A percentile compares a stretch with the other conserved stretches of the same genome.
Evolutionary conservation across 2,888 invertebrate genomes (phyloP).

Genomic region (Venusia cambrica): DNA sequence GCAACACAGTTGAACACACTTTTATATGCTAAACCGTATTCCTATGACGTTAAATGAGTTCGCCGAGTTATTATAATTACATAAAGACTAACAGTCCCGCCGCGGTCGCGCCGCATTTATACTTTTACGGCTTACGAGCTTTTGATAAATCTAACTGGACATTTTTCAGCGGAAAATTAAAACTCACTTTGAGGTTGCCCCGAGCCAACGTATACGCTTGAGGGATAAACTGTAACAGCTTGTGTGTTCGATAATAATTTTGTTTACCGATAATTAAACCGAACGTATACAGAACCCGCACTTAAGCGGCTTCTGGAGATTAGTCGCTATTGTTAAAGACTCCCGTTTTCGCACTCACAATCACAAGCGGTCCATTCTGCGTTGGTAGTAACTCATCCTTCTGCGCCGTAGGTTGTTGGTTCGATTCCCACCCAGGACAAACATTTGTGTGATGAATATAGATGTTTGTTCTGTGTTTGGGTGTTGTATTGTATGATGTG

Average conservation of each 20-base stretch:
- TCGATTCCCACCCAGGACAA: no score
- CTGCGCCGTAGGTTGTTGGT: no score
- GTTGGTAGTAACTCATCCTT: no score
- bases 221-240: constrained; percentile 1
- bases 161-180: constrained; percentile 10
- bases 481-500: no score
- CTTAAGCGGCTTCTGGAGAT: constrained; percentile 15
- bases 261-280: constrained; percentile 18
- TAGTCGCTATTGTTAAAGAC: constrained; percentile 10
- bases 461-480: no score
- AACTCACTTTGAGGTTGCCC: constrained; percentile 9
- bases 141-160: constrained; percentile 15
- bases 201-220: not conserved
- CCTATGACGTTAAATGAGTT: constrained; percentile 66
- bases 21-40: constrained; percentile 67
- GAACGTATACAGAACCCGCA: constrained; percentile 17
- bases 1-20: constrained; percentile 66
- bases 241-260: constrained; percentile 9
- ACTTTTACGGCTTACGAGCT: constrained; percentile 23
- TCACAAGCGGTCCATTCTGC: no score
- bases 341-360: no score
- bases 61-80: constrained; percentile 62
- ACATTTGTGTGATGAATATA: no score
- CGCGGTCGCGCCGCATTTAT: constrained; percentile 18
- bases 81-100: constrained; percentile 36